Percentiles rank a stretch among this genome's conserved stretches.
Evolutionary conservation across 2,797 vertebrate genomes (phyloP).

Genomic region (Xenopus petersii): DNA sequence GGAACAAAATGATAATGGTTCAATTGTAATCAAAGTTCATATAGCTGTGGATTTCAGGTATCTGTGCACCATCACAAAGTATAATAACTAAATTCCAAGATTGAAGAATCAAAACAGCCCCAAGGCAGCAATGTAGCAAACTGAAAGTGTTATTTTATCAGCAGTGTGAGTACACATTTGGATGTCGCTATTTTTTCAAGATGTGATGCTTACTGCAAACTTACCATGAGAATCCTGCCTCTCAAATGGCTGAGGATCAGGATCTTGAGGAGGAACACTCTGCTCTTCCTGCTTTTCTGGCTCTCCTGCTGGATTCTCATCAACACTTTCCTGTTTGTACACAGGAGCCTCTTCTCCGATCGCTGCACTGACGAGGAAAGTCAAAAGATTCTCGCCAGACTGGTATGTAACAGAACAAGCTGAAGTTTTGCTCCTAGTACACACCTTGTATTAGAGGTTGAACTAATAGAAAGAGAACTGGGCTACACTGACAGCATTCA

Average conservation of each 20-base stretch:
- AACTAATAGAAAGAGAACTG: too few relatives aligned
- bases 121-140: background rate
- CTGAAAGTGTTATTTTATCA: background rate
- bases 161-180: too few relatives aligned
- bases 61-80: too few relatives aligned
- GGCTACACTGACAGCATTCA: too few relatives aligned
- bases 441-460: too few relatives aligned
- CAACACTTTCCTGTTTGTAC: conserved; percentile 72
- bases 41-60: too few relatives aligned
- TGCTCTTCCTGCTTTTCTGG: conserved; percentile 76
- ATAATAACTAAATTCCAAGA: too few relatives aligned
- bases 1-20: too few relatives aligned
- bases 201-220: conserved; percentile 1
- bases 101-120: too few relatives aligned
- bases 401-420: conserved; percentile 71
- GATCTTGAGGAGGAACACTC: conserved; percentile 67
- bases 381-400: conserved; percentile 78
- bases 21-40: too few relatives aligned
- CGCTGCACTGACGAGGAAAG: conserved; percentile 87
- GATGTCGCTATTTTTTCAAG: background rate
- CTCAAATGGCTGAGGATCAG: conserved; percentile 67
- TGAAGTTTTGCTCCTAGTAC: background rate
- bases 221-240: conserved; percentile 54
- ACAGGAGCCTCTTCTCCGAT: conserved; percentile 78
- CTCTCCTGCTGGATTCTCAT: conserved; percentile 78